Percentiles rank a stretch among this genome's conserved stretches.
Evolutionary conservation across 2,888 invertebrate species (phyloP).

Genomic region (Euproctis similis): DNA sequence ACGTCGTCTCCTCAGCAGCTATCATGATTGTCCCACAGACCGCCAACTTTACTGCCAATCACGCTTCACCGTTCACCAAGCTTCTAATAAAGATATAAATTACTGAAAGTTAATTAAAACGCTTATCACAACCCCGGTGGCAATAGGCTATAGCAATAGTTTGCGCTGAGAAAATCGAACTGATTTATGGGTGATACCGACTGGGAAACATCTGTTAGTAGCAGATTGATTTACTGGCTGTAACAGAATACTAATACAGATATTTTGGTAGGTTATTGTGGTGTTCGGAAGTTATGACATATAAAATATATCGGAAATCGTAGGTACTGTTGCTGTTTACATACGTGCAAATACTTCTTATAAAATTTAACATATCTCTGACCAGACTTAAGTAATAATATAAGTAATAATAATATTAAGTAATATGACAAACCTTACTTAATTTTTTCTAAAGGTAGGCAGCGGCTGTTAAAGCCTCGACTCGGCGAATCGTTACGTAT

Average conservation of each 20-base stretch:
- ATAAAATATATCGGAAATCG: too few relatives aligned
- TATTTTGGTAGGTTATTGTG: slow-evolving; percentile 24
- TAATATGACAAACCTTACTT: too few relatives aligned
- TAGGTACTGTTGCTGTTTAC: too few relatives aligned
- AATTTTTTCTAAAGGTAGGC: too few relatives aligned
- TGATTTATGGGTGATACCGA: slow-evolving; percentile 54
- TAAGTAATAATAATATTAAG: too few relatives aligned
- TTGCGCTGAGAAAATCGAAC: slow-evolving; percentile 51
- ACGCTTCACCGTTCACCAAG: slow-evolving; percentile 47
- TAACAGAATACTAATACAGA: slow-evolving; percentile 23
- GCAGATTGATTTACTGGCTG: slow-evolving; percentile 38
- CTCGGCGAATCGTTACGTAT: too few relatives aligned
- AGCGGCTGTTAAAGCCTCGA: too few relatives aligned
- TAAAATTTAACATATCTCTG: too few relatives aligned
- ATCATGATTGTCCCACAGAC: slow-evolving; percentile 46
- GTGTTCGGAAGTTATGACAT: too few relatives aligned
- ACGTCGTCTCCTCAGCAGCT: slow-evolving; percentile 26
- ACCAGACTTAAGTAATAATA: too few relatives aligned
- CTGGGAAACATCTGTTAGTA: slow-evolving; percentile 31
- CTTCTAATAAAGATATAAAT: slow-evolving; percentile 71
- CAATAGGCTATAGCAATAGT: slow-evolving; percentile 31
- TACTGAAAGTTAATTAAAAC: slow-evolving; percentile 71
- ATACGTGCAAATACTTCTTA: too few relatives aligned
- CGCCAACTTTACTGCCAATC: slow-evolving; percentile 52
- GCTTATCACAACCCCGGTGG: slow-evolving; percentile 49